These are phyloP conservation scores for Nemotelus pantherinus DNA, from an alignment of 2,888 invertebrate species.

Conservation along the genomic window DNA sequence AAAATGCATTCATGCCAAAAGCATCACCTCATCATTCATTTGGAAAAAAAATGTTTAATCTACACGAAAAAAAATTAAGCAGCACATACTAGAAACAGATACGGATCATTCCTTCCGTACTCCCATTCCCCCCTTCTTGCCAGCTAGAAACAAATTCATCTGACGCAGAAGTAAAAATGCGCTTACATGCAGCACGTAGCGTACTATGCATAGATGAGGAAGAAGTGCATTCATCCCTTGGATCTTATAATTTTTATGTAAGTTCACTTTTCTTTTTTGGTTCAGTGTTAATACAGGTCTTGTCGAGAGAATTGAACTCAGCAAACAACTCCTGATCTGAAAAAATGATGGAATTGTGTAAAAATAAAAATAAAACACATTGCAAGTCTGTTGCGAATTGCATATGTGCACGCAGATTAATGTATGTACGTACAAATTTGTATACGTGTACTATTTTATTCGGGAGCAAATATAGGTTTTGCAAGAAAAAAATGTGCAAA, in stretches of 20 bases:
- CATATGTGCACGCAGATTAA: no score
- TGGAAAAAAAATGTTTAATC: slow-evolving; percentile 16
- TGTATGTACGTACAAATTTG: no score
- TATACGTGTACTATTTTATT: no score
- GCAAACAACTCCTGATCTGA: no score
- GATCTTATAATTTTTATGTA: slow-evolving; percentile 9
- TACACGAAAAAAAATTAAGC: background rate
- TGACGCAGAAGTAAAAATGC: background rate
- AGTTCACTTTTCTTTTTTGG: background rate
- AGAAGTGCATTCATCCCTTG: slow-evolving; percentile 30
- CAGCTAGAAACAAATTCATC: background rate
- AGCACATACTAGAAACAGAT: slow-evolving; percentile 39
- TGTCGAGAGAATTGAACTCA: slow-evolving; percentile 4
- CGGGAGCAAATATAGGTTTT: no score
- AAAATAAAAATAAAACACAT: background rate
- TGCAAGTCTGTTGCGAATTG: no score
- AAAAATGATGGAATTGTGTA: no score
- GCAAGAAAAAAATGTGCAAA: no score
- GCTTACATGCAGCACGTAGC: background rate
- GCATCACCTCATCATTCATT: slow-evolving; percentile 25
- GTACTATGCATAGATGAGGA: slow-evolving; percentile 28
- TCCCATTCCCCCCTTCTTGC: background rate
- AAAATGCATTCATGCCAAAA: slow-evolving; percentile 32
- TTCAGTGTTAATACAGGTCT: slow-evolving; percentile 6
- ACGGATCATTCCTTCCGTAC: background rate